Evolutionary conservation across 2,888 invertebrate genomes (phyloP), one percentile per base, ranked within the genome.

Genomic region (Limenitis camilla): DNA sequence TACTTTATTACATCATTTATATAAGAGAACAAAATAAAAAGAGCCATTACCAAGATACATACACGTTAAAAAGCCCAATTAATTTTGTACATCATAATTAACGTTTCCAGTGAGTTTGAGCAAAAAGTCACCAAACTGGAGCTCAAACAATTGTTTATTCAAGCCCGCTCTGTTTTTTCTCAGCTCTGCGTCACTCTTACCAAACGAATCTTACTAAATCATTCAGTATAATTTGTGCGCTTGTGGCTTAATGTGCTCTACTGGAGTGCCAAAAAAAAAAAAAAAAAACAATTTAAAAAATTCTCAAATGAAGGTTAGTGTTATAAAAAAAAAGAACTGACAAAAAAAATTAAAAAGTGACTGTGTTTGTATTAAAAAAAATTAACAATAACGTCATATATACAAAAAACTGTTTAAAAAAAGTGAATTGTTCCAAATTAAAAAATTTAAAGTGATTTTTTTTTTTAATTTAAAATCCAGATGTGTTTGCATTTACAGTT

Each of bases 141-240:
- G 48, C 52, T 51, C 53, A 52, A 54, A 49, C 49, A 51, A 52
- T 52, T 49, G 45, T 54, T 49, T 56, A 52, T 52, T 43, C 44
- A 50, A 55, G 78, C 70, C 80, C 62, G 59, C 61, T 86, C 84
- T 84, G 65, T 71, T 64, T 68, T 65, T 77, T 76, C 70, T 61
- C 69, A 77, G 63, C 66, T 72, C 85, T 81, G 39, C 55, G 60
- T 54, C 60, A 61, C 19, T 53, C 42, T 41, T 40, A 39, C 71
- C 71, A 80, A 81, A 81, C 80, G 80, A 86, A 82, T 85, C 81
- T 82, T 73, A 72, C 73, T 65, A 70, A 72, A 70, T 71, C 68
- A 68, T 69, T 81, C 86, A 84, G 84, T 84, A 64, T 72, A 78
- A 75, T 77, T 75, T 70, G 76, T 78, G 83, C 81, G 78, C 73